Evolutionary conservation across 1,140 invertebrate genomes (phyloP), one percentile per base, ranked within the genome.

Genomic region (Camponotus pennsylvanicus): DNA sequence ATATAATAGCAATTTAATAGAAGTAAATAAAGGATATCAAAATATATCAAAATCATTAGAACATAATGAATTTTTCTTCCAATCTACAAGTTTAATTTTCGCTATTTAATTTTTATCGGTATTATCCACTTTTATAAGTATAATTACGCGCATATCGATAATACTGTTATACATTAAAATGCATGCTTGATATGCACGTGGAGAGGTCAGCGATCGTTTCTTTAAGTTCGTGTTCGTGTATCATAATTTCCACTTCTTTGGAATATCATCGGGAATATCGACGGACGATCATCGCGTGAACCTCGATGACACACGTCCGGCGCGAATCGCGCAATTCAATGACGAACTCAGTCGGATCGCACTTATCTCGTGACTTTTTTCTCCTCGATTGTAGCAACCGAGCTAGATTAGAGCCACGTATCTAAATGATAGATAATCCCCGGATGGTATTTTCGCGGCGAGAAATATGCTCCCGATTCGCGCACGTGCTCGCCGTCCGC

Each of bases 391-490:
- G 42, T 75, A 67, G 21, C 34, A 78, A 66, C 32, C 61, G 59
- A 21, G 77, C 32, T 32, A 83, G 88, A 89, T 89, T 89, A 86
- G 66, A 32, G 42, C 49, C 18, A 57, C 78, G 55, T 89, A 89
- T 83, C 88, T 82, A 67, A 67, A 52, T 70, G 79, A 89, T 70
- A 90, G 89, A 90, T 90, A 90, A 89, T 90, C 57, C 88, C 27
- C 13, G 85, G 85, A 84, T 70, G 77, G 79, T 49, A 61, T 61
- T 40, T 89, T 71, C 45, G 78, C 2, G 67, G 45, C 59, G 76
- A 13, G 32, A 61, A 18, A 40, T 18, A 57, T 45, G 71, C 18
- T 64, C 63, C 45, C 45, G 59, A 64, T 80, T 77, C 18, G 55
- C 27, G 55, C 88, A 89, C 89, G 85, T 89, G 88, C 63, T 79